These are phyloP conservation scores for Machaerirhynchus nigripectus DNA, from an alignment of 2,113 vertebrate species.

Conservation along the genomic window DNA sequence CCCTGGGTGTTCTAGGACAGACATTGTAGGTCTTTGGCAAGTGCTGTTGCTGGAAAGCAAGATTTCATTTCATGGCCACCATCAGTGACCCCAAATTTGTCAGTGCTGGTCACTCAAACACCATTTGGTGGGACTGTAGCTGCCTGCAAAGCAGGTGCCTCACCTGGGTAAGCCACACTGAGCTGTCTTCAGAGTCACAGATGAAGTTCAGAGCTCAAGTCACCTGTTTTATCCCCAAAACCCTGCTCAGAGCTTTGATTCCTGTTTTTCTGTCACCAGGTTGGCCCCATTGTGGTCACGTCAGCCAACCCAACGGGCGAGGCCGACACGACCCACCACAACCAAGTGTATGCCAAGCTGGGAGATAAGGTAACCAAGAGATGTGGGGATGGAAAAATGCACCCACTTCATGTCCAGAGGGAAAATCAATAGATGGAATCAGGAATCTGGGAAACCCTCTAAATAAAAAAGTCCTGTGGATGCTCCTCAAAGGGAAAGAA, in stretches of 20 bases:
- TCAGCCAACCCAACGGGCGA: constrained; percentile 91
- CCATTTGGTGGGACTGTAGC: neutral
- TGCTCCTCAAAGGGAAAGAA: neutral
- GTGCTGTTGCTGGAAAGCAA: neutral
- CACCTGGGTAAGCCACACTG: neutral
- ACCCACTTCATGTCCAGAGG: neutral
- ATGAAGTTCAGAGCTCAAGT: neutral
- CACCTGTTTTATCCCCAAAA: neutral
- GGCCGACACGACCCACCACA: constrained; percentile 91
- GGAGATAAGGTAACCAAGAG: constrained; percentile 78
- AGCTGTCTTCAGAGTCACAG: neutral
- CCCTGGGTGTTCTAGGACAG: neutral
- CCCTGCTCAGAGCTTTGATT: neutral
- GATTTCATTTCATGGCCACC: neutral
- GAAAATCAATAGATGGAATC: neutral
- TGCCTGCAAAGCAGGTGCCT: neutral
- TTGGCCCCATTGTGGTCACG: constrained; percentile 87
- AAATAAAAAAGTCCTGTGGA: neutral
- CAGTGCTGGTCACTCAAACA: accelerated
- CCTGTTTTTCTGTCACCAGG: constrained; percentile 48
- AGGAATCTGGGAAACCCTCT: neutral
- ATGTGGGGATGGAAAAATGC: neutral
- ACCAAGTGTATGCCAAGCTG: constrained; percentile 88
- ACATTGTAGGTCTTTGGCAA: neutral
- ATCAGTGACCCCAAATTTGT: neutral